Conservation (phyloP, 2,113 vertebrate species). For the Oenanthe oenanthe region DNA sequence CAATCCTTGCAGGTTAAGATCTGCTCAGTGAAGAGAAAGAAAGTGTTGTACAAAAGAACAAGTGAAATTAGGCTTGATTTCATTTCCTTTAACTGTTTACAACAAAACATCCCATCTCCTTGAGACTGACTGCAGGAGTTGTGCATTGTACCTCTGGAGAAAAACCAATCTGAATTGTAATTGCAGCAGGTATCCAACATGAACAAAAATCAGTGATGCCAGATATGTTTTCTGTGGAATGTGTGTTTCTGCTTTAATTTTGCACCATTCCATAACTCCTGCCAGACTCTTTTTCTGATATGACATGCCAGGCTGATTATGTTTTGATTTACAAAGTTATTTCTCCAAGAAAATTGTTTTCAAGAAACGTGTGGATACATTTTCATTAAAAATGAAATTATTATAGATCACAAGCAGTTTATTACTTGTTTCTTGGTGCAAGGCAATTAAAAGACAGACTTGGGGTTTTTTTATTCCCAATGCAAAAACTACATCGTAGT, state of each 20-base stretch:
- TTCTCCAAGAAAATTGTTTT: neutral
- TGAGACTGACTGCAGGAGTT: neutral
- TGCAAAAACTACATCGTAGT: neutral
- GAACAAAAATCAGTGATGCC: neutral
- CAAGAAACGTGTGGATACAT: neutral
- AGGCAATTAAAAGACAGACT: conserved; percentile 1
- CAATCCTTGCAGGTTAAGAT: neutral
- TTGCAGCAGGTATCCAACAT: neutral
- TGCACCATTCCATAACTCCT: neutral
- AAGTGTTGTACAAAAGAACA: neutral
- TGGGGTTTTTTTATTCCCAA: conserved; percentile 10
- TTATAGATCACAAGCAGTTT: neutral
- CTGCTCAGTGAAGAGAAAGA: neutral
- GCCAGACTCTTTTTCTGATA: neutral
- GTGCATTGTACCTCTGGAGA: neutral
- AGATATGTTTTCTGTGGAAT: neutral
- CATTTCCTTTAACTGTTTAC: neutral
- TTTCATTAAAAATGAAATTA: conserved; percentile 30
- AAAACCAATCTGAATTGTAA: neutral
- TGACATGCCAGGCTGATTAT: neutral
- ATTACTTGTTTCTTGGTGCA: neutral
- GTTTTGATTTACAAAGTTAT: neutral
- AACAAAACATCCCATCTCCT: neutral
- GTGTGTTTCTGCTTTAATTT: neutral
- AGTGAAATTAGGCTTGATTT: neutral